Conservation (phyloP, 2,888 invertebrate genomes). For the Rhyacophila evoluta region DNA sequence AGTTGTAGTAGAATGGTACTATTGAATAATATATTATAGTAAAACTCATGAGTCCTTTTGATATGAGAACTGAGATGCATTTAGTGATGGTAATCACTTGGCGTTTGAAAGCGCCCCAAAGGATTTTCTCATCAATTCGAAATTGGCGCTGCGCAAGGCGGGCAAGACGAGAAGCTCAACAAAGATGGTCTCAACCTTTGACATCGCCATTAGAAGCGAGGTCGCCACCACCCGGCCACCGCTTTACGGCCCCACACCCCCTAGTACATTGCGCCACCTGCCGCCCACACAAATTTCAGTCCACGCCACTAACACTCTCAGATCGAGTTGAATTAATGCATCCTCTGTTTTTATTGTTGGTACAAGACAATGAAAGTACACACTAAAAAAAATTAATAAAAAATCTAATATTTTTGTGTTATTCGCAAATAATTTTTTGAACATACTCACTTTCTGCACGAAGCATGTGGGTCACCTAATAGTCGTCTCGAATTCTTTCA, state of each 20-base stretch:
- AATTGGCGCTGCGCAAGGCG: constrained; percentile 22
- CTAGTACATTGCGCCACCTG: neutral
- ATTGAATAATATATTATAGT: too few relatives aligned
- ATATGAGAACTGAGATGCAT: neutral
- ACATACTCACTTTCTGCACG: too few relatives aligned
- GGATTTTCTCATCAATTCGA: constrained; percentile 24
- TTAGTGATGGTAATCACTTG: neutral
- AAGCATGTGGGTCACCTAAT: too few relatives aligned
- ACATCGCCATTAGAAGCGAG: constrained; percentile 40
- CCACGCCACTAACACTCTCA: neutral
- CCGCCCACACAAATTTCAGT: constrained; percentile 2
- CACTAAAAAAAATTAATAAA: too few relatives aligned
- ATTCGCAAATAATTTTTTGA: too few relatives aligned
- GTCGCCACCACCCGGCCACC: constrained; percentile 19
- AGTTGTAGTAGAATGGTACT: too few relatives aligned
- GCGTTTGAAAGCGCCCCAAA: constrained; percentile 15
- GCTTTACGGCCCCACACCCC: neutral
- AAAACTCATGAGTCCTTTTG: too few relatives aligned
- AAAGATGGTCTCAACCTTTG: constrained; percentile 44
- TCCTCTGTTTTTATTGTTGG: too few relatives aligned
- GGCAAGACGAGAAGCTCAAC: constrained; percentile 23
- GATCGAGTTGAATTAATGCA: neutral
- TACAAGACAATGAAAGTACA: too few relatives aligned
- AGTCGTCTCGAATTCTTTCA: too few relatives aligned
- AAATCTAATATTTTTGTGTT: too few relatives aligned